These are phyloP conservation scores for Pocillopora damicornis DNA, from an alignment of 64 coral and sea anemone species.

Conservation along the genomic window DNA sequence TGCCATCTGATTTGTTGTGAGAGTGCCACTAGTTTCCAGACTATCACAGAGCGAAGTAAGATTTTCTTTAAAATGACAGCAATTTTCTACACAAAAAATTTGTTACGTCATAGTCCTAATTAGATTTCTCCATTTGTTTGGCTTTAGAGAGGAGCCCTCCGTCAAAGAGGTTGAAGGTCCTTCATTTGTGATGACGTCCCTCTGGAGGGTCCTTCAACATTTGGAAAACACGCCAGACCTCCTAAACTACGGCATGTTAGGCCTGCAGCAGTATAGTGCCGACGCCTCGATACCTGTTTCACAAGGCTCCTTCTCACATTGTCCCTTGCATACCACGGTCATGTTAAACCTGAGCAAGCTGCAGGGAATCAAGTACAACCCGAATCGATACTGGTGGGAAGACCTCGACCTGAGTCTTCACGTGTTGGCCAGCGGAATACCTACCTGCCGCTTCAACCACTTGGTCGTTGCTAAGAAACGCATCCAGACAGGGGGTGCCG, in stretches of 20 bases:
- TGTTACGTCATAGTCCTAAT: not conserved
- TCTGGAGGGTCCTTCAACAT: conserved; percentile 55
- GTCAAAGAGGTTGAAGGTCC: not conserved
- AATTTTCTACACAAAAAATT: too few species aligned
- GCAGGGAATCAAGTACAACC: conserved; percentile 31
- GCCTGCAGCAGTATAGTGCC: conserved; percentile 66
- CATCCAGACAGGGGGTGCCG: conserved; percentile 61
- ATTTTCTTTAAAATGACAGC: too few species aligned
- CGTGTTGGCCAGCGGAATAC: conserved; percentile 40
- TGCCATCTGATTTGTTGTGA: too few species aligned
- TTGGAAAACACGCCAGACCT: conserved; percentile 62
- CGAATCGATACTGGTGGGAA: conserved; percentile 71
- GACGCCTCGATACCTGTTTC: conserved; percentile 34
- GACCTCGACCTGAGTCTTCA: conserved; percentile 71
- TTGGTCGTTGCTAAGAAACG: conserved; percentile 72
- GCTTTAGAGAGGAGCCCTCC: conserved; percentile 5
- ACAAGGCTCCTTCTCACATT: conserved; percentile 61
- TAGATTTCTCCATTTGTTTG: not conserved
- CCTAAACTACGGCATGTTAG: conserved; percentile 55
- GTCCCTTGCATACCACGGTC: conserved; percentile 27
- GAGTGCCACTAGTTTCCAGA: too few species aligned
- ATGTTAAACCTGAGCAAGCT: conserved; percentile 38
- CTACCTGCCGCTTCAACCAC: conserved; percentile 68
- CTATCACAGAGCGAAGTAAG: too few species aligned
- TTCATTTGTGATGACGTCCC: conserved; percentile 34